Base-by-base conservation (phyloP, 2,888 invertebrate genomes). In the Drosophila falleni region DNA sequence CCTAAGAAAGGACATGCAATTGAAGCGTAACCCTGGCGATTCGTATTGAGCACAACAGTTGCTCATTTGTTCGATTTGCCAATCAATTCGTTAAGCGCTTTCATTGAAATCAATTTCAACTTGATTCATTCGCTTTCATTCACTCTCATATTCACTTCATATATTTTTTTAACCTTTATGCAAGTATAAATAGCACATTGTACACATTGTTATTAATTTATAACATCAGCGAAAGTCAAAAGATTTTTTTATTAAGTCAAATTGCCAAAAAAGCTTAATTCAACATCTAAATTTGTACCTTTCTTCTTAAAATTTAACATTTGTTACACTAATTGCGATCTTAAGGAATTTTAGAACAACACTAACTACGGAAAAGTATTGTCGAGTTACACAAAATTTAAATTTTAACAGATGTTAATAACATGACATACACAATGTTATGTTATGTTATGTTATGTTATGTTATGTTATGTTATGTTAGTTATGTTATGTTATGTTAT, bases 81-180 rank as follows among this genome's bases (percentile, higher is more conserved):
- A 74, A 74, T 71, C 74, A 66, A 74, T 65, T 74, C 49, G 46
- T 39, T 71, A 62, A 74, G 58, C 74, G 66, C 58, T 66, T 74
- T 62, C 62, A 74, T 74, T 59, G 62, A 74, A 74, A 66, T 74
- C 75, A 67, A 74, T 75, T 75, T 71, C 33, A 44, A 49, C 42
- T 56, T 26, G 46, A 44, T 13, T 37, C 35, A 13, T 8, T 42
- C 19, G 15, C 53, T n/a, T n/a, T 31, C 6, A 35, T 5, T 42
- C 44, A 29, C 46, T 26, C 15, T 31, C 47, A 47, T 3, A 26
- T 10, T 49, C 11, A 49, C 2, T 13, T 19, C 2, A 11, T 33
- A 29, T 5, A 9, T 5, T 9, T 16, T 44, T 11, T 33, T 8
- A 8, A 50, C 33, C 44, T 23, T 19, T 13, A 10, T 3, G 3